phyloP scores from a whole-genome alignment of 2,888 invertebrate species.

The Tinea trinotella region DNA sequence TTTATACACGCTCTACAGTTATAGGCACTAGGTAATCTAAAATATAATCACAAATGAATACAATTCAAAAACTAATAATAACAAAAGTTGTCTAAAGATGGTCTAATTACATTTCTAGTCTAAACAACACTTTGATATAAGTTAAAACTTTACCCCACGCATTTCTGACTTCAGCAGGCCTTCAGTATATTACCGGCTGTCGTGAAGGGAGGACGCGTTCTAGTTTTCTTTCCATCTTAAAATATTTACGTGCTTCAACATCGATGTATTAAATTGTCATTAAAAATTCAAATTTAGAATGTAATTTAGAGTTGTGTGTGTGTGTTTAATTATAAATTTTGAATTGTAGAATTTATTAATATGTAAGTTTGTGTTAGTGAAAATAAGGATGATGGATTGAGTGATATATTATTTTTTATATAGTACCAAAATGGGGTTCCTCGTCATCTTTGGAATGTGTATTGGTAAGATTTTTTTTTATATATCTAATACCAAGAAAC shows the following conservation, averaged over 20 bases:
- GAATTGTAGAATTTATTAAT: not conserved
- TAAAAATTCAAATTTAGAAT: not conserved
- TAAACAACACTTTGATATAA: not conserved
- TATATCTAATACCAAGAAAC: too few species aligned
- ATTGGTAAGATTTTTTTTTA: too few species aligned
- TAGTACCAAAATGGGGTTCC: constrained; percentile 4
- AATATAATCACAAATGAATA: too few species aligned
- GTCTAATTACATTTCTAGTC: not conserved
- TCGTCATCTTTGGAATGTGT: constrained; percentile 15
- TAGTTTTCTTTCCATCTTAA: not conserved
- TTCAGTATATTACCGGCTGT: not conserved
- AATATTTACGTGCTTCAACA: constrained; percentile 8
- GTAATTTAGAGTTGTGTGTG: not conserved
- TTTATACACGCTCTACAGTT: too few species aligned
- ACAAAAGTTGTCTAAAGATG: too few species aligned
- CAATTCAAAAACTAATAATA: too few species aligned
- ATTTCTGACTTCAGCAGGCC: not conserved
- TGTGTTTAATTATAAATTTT: not conserved
- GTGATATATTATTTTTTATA: constrained; percentile 7
- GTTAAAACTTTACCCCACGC: not conserved
- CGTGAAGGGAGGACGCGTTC: not conserved
- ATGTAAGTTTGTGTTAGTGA: not conserved
- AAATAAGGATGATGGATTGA: constrained; percentile 11
- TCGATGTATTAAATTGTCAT: not conserved
- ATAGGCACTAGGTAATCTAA: too few species aligned